A percentile compares a stretch with the other conserved stretches of the same genome.
phyloP scores from a whole-genome alignment of 2,888 invertebrate species.

The Arenicola marina region DNA sequence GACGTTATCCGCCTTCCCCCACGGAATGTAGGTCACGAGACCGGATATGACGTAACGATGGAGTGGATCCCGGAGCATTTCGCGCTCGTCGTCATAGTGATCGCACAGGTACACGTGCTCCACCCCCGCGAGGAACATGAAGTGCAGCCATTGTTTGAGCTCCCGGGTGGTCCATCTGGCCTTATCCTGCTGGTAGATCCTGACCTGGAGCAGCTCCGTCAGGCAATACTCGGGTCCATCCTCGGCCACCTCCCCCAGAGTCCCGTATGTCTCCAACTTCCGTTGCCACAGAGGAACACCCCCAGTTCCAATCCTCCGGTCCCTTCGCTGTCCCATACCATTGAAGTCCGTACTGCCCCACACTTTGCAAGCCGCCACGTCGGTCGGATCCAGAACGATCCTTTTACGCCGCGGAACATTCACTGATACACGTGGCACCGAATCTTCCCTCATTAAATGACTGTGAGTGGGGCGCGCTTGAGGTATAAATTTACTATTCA shows the following conservation, averaged over 20 bases:
- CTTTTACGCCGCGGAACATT: too few species aligned
- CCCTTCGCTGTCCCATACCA: too few species aligned
- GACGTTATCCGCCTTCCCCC: too few species aligned
- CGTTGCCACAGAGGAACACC: slow-evolving; percentile 18
- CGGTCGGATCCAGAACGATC: too few species aligned
- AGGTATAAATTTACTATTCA: too few species aligned
- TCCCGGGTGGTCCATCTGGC: slow-evolving; percentile 28
- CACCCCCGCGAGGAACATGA: slow-evolving; percentile 26
- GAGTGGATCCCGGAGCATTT: slow-evolving; percentile 12
- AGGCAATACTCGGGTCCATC: neutral
- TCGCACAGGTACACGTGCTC: slow-evolving; percentile 30
- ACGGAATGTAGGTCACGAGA: slow-evolving; percentile 24
- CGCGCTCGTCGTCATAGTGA: slow-evolving; percentile 17
- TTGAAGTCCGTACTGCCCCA: too few species aligned
- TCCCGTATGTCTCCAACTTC: neutral
- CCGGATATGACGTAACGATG: slow-evolving; percentile 15
- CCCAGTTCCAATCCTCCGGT: too few species aligned
- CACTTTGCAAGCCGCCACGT: too few species aligned
- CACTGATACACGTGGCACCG: too few species aligned
- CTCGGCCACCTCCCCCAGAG: neutral
- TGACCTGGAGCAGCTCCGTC: slow-evolving; percentile 15
- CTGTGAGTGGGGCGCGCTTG: too few species aligned
- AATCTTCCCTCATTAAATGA: too few species aligned
- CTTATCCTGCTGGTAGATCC: slow-evolving; percentile 24
- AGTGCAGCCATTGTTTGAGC: slow-evolving; percentile 32